phyloP scores from a whole-genome alignment of 2,113 vertebrate genomes.

The Diglossa brunneiventris region DNA sequence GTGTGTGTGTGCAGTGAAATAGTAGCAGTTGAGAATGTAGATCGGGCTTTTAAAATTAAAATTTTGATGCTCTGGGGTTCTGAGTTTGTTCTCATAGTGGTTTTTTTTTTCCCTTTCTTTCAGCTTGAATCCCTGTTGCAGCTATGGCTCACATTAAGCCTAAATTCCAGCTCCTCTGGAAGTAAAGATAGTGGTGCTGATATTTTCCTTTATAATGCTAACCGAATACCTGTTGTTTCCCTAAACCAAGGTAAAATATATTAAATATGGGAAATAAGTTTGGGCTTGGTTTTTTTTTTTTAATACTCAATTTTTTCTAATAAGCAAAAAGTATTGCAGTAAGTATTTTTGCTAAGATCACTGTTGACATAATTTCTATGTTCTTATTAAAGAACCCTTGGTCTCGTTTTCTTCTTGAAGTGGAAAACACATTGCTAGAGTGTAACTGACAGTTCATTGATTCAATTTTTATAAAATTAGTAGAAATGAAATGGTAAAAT shows the following conservation, averaged over 20 bases:
- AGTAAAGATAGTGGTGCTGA: constrained; percentile 90
- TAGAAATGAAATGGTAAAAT: background rate
- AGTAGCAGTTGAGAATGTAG: background rate
- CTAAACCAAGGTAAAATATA: constrained; percentile 91
- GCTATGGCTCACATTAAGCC: constrained; percentile 95
- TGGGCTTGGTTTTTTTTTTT: background rate
- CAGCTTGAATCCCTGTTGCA: constrained; percentile 96
- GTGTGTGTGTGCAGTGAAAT: background rate
- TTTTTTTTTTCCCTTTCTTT: background rate
- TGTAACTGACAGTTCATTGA: background rate
- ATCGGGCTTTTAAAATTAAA: background rate
- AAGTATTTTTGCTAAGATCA: background rate
- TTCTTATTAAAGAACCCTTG: background rate
- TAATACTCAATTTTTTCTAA: background rate
- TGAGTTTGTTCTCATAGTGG: background rate
- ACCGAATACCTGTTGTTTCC: constrained; percentile 91
- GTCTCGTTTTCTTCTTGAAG: background rate
- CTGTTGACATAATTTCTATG: background rate
- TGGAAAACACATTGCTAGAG: background rate
- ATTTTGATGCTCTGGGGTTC: background rate
- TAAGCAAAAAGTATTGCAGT: background rate
- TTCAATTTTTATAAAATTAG: background rate
- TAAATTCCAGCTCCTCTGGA: constrained; percentile 88
- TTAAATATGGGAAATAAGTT: background rate
- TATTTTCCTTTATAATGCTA: constrained; percentile 94